Evolutionary conservation across 2,797 vertebrate species (phyloP).

Genomic region (Xerus rutilus): DNA sequence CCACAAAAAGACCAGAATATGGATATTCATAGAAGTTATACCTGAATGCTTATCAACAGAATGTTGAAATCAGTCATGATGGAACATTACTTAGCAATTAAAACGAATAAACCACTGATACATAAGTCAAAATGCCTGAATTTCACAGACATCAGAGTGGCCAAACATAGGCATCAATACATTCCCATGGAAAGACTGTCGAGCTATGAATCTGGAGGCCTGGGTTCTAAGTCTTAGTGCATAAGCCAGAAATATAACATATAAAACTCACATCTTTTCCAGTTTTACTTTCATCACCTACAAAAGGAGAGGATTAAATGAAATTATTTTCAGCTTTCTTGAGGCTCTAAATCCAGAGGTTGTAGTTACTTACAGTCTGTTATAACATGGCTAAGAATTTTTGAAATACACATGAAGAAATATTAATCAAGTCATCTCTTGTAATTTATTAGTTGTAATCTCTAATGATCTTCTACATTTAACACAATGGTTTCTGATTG

Average conservation of each 20-base stretch:
- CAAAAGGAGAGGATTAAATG: background rate
- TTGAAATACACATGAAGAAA: constrained; percentile 31
- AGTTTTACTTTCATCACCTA: background rate
- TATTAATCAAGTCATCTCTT: background rate
- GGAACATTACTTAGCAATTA: background rate
- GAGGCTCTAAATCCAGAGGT: background rate
- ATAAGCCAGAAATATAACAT: background rate
- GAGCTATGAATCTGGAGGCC: background rate
- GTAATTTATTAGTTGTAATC: constrained; percentile 17
- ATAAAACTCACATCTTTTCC: background rate
- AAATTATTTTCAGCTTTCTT: constrained; percentile 23
- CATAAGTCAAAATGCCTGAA: background rate
- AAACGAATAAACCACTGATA: background rate
- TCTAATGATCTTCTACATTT: background rate
- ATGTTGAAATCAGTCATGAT: background rate
- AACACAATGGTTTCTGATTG: constrained; percentile 22
- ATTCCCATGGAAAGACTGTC: background rate
- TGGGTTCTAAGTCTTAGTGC: background rate
- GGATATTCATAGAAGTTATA: background rate
- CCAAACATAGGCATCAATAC: background rate
- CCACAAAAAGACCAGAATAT: background rate
- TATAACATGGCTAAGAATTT: background rate
- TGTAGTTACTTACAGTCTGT: background rate
- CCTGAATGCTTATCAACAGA: background rate
- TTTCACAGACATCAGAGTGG: background rate